Percentiles rank a stretch among this genome's conserved stretches.
phyloP scores from a whole-genome alignment of 2,797 vertebrate genomes.

The Gambelia wislizenii region DNA sequence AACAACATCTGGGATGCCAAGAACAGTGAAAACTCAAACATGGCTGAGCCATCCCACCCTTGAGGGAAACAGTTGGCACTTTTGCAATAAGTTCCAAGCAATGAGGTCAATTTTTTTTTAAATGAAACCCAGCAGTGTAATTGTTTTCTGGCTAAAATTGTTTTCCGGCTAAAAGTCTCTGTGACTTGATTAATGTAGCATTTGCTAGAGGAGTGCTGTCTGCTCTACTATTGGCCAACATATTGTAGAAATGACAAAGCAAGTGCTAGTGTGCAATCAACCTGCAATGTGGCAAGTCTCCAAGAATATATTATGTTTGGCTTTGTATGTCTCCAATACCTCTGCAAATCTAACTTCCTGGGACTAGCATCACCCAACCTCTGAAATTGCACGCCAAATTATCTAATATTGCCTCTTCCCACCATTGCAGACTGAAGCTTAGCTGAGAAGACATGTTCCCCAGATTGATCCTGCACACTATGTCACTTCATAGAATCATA shows the following conservation, averaged over 20 bases:
- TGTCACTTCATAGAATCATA: too few relatives aligned
- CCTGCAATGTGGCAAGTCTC: accelerated
- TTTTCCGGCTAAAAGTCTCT: constrained; percentile 17
- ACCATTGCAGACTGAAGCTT: neutral
- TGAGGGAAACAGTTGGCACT: neutral
- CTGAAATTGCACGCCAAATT: neutral
- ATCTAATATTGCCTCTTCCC: neutral
- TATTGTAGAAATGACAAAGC: constrained; percentile 18
- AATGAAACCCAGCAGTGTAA: neutral
- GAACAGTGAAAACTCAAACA: neutral
- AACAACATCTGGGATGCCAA: neutral
- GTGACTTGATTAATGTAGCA: neutral
- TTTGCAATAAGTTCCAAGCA: constrained; percentile 10
- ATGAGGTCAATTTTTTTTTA: constrained; percentile 7
- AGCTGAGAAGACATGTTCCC: neutral
- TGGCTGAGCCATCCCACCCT: neutral
- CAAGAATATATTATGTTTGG: neutral
- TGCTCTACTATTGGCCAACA: neutral
- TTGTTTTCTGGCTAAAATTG: constrained; percentile 9
- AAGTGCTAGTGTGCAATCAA: neutral
- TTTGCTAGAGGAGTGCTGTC: neutral
- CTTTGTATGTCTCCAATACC: neutral
- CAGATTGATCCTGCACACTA: neutral
- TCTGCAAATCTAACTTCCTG: neutral
- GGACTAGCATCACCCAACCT: neutral